These are phyloP conservation scores for Cistogaster globosa DNA, from an alignment of 2,888 invertebrate species.

Conservation along the genomic window DNA sequence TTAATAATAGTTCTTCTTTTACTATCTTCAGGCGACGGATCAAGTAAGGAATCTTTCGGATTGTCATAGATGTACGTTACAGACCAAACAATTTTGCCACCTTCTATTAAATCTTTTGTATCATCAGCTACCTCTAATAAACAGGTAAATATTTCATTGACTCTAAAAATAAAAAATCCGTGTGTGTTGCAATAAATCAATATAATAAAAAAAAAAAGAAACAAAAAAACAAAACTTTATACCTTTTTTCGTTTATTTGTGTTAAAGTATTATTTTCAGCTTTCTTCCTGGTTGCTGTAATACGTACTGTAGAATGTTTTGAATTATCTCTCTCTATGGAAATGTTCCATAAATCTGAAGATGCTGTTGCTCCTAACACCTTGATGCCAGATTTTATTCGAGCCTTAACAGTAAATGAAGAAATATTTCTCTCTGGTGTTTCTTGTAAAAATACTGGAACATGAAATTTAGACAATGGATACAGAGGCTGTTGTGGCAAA, in stretches of 20 bases:
- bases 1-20: constrained; percentile 90
- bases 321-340: constrained; percentile 91
- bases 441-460: constrained; percentile 94
- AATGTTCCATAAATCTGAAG: constrained; percentile 92
- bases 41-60: constrained; percentile 80
- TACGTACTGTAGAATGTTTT: constrained; percentile 93
- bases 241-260: constrained; percentile 46
- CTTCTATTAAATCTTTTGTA: constrained; percentile 89
- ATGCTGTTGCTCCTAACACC: constrained; percentile 92
- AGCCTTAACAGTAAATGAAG: constrained; percentile 94
- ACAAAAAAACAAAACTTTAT: constrained; percentile 1
- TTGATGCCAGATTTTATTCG: constrained; percentile 94
- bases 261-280: constrained; percentile 74
- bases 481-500: constrained; percentile 93
- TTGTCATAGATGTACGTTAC: constrained; percentile 89
- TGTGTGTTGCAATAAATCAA: background rate
- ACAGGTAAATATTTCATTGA: constrained; percentile 95
- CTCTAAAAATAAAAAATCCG: constrained; percentile 72
- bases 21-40: constrained; percentile 81
- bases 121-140: constrained; percentile 93
- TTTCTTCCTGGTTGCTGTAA: constrained; percentile 90
- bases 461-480: constrained; percentile 94
- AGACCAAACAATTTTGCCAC: constrained; percentile 94
- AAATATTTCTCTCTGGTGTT: constrained; percentile 87
- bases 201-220: background rate